Percentiles rank a stretch among this genome's conserved stretches.
Conservation (phyloP, 2,797 vertebrate genomes). For the Rhinoraja longicauda region DNA sequence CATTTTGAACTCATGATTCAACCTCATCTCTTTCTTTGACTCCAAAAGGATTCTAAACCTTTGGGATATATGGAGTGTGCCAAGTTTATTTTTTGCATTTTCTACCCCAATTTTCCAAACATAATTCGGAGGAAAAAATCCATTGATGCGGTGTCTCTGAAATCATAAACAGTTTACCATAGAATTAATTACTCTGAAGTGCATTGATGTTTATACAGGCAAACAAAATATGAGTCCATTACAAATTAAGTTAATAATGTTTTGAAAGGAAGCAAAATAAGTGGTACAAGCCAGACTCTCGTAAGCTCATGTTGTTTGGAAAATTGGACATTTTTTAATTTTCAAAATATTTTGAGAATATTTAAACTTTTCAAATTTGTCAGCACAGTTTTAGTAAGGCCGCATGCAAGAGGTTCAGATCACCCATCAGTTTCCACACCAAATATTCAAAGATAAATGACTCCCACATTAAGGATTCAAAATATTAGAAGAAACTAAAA, state of each 20-base stretch:
- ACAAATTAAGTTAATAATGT: neutral
- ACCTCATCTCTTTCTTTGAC: neutral
- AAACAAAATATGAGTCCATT: neutral
- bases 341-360: neutral
- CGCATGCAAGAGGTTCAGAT: neutral
- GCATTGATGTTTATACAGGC: neutral
- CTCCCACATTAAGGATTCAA: neutral
- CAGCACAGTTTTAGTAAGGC: neutral
- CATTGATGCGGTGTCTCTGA: neutral
- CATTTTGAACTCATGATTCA: constrained; percentile 16
- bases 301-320: neutral
- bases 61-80: neutral
- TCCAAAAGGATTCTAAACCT: neutral
- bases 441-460: neutral
- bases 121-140: neutral
- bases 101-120: neutral
- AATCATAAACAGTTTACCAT: neutral
- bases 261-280: neutral
- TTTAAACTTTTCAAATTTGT: neutral
- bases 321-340: neutral
- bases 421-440: neutral
- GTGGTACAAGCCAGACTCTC: neutral
- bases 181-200: neutral
- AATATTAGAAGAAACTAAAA: neutral
- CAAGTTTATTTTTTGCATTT: neutral